phyloP scores from a whole-genome alignment of 2,888 invertebrate species.

The Bugula neritina region DNA sequence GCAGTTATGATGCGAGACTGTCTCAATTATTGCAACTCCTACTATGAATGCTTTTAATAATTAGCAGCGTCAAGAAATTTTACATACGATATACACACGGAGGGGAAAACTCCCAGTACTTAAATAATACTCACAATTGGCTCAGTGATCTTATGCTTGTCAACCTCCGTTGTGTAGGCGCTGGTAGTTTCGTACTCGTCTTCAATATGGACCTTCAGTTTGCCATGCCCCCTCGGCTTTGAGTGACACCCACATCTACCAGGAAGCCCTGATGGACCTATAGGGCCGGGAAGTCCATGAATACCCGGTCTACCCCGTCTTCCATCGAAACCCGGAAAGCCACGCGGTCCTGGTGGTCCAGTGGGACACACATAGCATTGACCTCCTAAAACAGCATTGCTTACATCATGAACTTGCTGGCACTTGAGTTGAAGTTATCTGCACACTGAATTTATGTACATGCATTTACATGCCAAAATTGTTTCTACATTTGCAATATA shows the following conservation, averaged over 20 bases:
- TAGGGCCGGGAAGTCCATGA: background rate
- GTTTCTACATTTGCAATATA: too few relatives aligned
- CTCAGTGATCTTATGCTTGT: background rate
- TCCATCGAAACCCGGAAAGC: conserved; percentile 2
- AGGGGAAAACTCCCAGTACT: too few relatives aligned
- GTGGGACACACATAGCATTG: conserved; percentile 18
- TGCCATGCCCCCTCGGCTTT: background rate
- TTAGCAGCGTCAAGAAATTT: too few relatives aligned
- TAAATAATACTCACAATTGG: too few relatives aligned
- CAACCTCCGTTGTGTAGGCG: background rate
- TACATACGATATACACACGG: too few relatives aligned
- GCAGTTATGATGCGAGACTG: too few relatives aligned
- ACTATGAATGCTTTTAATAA: too few relatives aligned
- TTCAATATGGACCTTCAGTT: background rate
- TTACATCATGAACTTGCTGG: too few relatives aligned
- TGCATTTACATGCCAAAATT: too few relatives aligned
- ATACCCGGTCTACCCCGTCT: background rate
- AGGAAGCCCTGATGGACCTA: background rate
- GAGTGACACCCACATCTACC: background rate
- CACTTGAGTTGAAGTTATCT: too few relatives aligned
- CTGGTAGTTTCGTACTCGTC: background rate
- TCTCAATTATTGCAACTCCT: too few relatives aligned
- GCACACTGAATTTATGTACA: too few relatives aligned
- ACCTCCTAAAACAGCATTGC: conserved; percentile 11
- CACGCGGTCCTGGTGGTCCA: conserved; percentile 19